A percentile compares a stretch with the other conserved stretches of the same genome.
phyloP scores from a whole-genome alignment of 2,888 invertebrate genomes.

The Acanthococcus lagerstroemiae region DNA sequence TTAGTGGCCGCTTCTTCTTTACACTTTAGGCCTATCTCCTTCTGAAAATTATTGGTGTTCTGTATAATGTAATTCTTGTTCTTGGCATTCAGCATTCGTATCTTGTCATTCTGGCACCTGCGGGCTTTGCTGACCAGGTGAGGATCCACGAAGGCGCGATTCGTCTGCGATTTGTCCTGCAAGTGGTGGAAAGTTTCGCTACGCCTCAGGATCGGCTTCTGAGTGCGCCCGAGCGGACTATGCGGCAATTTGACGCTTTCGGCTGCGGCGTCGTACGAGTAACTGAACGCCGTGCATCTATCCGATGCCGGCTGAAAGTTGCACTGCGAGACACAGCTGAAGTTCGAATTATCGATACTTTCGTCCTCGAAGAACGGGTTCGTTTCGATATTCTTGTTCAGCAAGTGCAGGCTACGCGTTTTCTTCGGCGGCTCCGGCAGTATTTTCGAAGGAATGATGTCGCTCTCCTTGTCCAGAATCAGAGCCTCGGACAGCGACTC shows the following conservation, averaged over 20 bases:
- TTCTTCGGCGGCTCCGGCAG: slow-evolving; percentile 72
- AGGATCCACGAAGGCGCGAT: neutral
- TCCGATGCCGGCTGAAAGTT: neutral
- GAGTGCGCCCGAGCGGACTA: neutral
- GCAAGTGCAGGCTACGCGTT: slow-evolving; percentile 54
- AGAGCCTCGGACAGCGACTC: slow-evolving; percentile 25
- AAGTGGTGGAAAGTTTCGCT: slow-evolving; percentile 33
- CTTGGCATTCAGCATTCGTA: neutral
- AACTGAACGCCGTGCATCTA: neutral
- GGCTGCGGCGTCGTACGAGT: slow-evolving; percentile 25
- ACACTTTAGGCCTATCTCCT: neutral
- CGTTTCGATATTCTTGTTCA: slow-evolving; percentile 42
- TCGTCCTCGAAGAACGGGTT: slow-evolving; percentile 40
- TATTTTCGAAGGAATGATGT: slow-evolving; percentile 57
- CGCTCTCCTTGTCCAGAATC: slow-evolving; percentile 33
- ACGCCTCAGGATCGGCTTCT: slow-evolving; percentile 8
- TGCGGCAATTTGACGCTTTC: slow-evolving; percentile 24
- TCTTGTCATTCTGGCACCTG: neutral
- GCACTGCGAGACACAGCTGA: slow-evolving; percentile 4
- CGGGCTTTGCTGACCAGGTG: neutral
- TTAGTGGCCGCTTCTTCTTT: slow-evolving; percentile 10
- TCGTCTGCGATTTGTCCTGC: slow-evolving; percentile 21
- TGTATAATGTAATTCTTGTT: neutral
- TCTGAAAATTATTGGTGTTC: neutral
- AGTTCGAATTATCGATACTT: slow-evolving; percentile 42